These are phyloP conservation scores for Drosophila melanica DNA, from an alignment of 1,140 invertebrate species.

Conservation along the genomic window DNA sequence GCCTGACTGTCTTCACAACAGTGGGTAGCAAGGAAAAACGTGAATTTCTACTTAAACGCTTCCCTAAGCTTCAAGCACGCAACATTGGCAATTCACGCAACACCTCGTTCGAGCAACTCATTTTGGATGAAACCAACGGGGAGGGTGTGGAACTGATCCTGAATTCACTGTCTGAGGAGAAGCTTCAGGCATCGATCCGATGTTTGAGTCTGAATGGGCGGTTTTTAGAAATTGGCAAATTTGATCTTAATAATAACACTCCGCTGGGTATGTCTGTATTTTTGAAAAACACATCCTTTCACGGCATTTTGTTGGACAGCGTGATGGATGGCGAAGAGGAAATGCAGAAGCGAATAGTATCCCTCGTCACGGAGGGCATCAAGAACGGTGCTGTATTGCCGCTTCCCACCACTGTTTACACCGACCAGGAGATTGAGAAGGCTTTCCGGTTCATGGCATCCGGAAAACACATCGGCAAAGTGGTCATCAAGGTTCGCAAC, in stretches of 20 bases:
- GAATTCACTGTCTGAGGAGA: slow-evolving; percentile 97
- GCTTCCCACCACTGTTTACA: slow-evolving; percentile 91
- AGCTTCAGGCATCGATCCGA: slow-evolving; percentile 95
- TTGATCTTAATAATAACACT: slow-evolving; percentile 96
- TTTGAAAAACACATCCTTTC: slow-evolving; percentile 97
- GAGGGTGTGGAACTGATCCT: slow-evolving; percentile 96
- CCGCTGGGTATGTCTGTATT: slow-evolving; percentile 96
- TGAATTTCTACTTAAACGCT: slow-evolving; percentile 93
- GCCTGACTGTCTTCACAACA: slow-evolving; percentile 94
- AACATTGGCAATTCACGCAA: slow-evolving; percentile 97
- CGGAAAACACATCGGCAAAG: slow-evolving; percentile 98
- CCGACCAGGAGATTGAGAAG: slow-evolving; percentile 94
- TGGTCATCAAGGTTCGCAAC: slow-evolving; percentile 93
- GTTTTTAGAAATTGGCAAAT: slow-evolving; percentile 99
- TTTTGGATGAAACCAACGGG: slow-evolving; percentile 91
- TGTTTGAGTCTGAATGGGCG: slow-evolving; percentile 95
- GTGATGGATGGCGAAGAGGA: slow-evolving; percentile 87
- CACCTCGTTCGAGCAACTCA: slow-evolving; percentile 94
- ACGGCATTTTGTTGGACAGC: slow-evolving; percentile 97
- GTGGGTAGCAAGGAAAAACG: slow-evolving; percentile 94
- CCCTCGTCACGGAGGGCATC: slow-evolving; percentile 92
- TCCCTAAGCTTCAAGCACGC: slow-evolving; percentile 91
- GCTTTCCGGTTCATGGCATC: slow-evolving; percentile 97
- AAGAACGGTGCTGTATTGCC: slow-evolving; percentile 93
- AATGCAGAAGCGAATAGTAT: slow-evolving; percentile 90